These are phyloP conservation scores for Heliconius nattereri DNA, from an alignment of 1,140 invertebrate genomes.

Conservation along the genomic window DNA sequence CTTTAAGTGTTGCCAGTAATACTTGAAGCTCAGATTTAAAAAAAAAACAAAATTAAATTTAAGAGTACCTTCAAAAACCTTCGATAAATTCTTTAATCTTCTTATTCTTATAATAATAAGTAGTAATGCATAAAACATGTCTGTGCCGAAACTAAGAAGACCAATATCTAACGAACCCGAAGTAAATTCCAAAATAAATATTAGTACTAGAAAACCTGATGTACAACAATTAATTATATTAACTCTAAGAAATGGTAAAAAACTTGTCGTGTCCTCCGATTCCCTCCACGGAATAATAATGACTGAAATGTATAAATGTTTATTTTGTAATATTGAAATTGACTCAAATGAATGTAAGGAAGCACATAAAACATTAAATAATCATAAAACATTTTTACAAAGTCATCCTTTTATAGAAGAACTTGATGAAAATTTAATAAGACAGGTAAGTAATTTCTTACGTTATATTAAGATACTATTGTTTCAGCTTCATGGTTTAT, in stretches of 20 bases:
- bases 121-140: slow-evolving; percentile 41
- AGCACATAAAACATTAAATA: slow-evolving; percentile 41
- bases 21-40: no score
- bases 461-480: neutral
- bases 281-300: slow-evolving; percentile 53
- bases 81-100: neutral
- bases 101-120: neutral
- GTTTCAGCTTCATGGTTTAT: neutral
- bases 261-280: slow-evolving; percentile 54
- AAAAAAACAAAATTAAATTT: no score
- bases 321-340: slow-evolving; percentile 50
- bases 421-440: slow-evolving; percentile 52
- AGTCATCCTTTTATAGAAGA: slow-evolving; percentile 49
- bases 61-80: neutral
- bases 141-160: slow-evolving; percentile 48
- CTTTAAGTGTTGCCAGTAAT: no score
- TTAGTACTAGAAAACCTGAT: slow-evolving; percentile 17
- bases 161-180: slow-evolving; percentile 39
- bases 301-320: slow-evolving; percentile 44
- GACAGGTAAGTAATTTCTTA: slow-evolving; percentile 46
- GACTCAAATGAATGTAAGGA: slow-evolving; percentile 43
- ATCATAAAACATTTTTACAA: slow-evolving; percentile 44
- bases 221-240: slow-evolving; percentile 46
- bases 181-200: neutral
- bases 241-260: slow-evolving; percentile 47